These are phyloP conservation scores for Psix sp. DNA, from an alignment of 1,140 invertebrate species.

Conservation along the genomic window DNA sequence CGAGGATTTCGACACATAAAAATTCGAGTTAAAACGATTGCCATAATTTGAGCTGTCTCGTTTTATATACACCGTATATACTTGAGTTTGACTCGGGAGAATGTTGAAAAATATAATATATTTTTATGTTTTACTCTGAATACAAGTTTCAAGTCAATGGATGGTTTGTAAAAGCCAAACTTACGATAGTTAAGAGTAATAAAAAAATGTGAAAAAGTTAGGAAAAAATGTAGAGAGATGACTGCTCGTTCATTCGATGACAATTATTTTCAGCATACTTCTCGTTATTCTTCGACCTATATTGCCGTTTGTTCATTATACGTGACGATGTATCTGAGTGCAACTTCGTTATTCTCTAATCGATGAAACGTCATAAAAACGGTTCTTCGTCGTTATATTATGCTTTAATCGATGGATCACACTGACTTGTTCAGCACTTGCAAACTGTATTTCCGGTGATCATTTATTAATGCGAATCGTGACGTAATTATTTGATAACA, in stretches of 20 bases:
- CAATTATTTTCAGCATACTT: slow-evolving; percentile 43
- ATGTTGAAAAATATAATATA: too few relatives aligned
- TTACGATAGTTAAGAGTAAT: slow-evolving; percentile 25
- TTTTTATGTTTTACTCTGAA: too few relatives aligned
- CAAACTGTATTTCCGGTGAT: slow-evolving; percentile 36
- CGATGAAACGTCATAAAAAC: slow-evolving; percentile 33
- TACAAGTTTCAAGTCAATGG: too few relatives aligned
- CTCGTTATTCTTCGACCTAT: slow-evolving; percentile 33
- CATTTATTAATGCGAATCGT: slow-evolving; percentile 34
- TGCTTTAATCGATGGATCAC: slow-evolving; percentile 40
- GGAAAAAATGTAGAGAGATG: slow-evolving; percentile 29
- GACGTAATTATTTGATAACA: slow-evolving; percentile 31
- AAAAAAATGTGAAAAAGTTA: background rate
- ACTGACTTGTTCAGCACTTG: slow-evolving; percentile 43
- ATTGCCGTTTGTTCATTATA: slow-evolving; percentile 37
- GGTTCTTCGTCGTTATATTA: slow-evolving; percentile 39
- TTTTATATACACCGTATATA: too few relatives aligned
- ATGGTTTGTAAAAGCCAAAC: too few relatives aligned
- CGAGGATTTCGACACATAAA: too few relatives aligned
- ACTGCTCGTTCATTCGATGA: slow-evolving; percentile 48
- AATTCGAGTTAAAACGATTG: too few relatives aligned
- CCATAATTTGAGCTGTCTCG: too few relatives aligned
- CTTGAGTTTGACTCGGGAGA: slow-evolving; percentile 25
- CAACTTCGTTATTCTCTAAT: slow-evolving; percentile 44
- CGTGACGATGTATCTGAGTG: slow-evolving; percentile 22